Percentiles rank a stretch among this genome's conserved stretches.
Evolutionary conservation across 2,888 invertebrate genomes (phyloP).

Genomic region (Meteorus cinctellus): DNA sequence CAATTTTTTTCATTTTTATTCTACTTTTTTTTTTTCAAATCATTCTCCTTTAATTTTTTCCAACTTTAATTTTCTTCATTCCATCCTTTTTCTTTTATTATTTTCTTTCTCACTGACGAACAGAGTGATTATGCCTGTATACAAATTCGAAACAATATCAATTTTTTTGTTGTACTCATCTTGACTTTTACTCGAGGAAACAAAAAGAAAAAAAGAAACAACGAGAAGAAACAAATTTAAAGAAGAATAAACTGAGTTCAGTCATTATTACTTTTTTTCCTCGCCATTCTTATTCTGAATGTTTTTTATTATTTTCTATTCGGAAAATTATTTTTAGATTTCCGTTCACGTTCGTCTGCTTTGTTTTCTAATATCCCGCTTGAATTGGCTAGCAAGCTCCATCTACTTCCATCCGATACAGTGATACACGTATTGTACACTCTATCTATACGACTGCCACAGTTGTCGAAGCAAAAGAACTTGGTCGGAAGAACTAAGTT

Average conservation of each 20-base stretch:
- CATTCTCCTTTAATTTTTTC: not conserved
- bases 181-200: too few relatives aligned
- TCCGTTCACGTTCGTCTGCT: conserved; percentile 22
- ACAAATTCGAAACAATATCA: not conserved
- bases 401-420: not conserved
- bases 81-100: conserved; percentile 17
- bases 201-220: not conserved
- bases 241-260: not conserved
- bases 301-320: not conserved
- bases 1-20: not conserved
- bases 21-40: not conserved
- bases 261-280: not conserved
- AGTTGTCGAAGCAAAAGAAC: not conserved
- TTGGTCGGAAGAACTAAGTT: not conserved
- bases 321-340: not conserved
- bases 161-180: not conserved
- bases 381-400: conserved; percentile 13
- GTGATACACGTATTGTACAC: not conserved
- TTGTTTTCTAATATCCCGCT: conserved; percentile 27
- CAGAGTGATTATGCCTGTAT: not conserved
- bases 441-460: not conserved
- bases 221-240: not conserved
- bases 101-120: not conserved
- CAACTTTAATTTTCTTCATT: not conserved
- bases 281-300: not conserved